Evolutionary conservation across 2,797 vertebrate species (phyloP).

Genomic region (Hemitrygon akajei): DNA sequence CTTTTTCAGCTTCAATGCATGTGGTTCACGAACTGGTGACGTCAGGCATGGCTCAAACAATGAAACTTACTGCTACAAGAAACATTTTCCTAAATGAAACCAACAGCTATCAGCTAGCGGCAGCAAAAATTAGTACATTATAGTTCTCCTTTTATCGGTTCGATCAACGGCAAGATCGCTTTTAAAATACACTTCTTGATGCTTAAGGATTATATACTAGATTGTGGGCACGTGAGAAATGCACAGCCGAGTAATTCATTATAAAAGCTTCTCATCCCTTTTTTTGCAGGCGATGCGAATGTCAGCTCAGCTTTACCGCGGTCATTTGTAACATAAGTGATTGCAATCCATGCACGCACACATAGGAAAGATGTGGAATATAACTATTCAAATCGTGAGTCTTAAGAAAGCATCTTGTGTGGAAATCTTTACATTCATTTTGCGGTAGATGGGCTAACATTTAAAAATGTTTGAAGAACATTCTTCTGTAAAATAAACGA

Average conservation of each 20-base stretch:
- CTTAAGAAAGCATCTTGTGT: conserved; percentile 65
- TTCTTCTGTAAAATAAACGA: conserved; percentile 78
- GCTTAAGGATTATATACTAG: not conserved
- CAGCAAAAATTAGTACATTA: not conserved
- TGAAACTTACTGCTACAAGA: conserved; percentile 33
- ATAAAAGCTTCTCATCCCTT: conserved; percentile 68
- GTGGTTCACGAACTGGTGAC: conserved; percentile 29
- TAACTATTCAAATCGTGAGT: conserved; percentile 72
- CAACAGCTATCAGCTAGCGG: conserved; percentile 9
- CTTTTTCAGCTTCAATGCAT: conserved; percentile 30
- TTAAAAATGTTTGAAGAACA: conserved; percentile 76
- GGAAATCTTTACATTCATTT: conserved; percentile 5
- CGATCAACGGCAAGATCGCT: conserved; percentile 3
- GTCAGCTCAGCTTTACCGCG: conserved; percentile 76
- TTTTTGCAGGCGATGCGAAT: conserved; percentile 75
- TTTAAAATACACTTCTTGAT: not conserved
- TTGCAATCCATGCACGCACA: conserved; percentile 64
- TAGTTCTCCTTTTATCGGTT: too few species aligned
- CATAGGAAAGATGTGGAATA: conserved; percentile 81
- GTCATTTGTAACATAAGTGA: conserved; percentile 98
- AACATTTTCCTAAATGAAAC: conserved; percentile 1
- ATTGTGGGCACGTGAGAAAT: conserved; percentile 51
- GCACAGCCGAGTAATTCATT: conserved; percentile 73
- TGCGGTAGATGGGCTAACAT: not conserved
- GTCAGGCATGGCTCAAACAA: conserved; percentile 35